Evolutionary conservation across 92 coral and sea anemone genomes (phyloP).

Genomic region (Epizoanthus scotinus): DNA sequence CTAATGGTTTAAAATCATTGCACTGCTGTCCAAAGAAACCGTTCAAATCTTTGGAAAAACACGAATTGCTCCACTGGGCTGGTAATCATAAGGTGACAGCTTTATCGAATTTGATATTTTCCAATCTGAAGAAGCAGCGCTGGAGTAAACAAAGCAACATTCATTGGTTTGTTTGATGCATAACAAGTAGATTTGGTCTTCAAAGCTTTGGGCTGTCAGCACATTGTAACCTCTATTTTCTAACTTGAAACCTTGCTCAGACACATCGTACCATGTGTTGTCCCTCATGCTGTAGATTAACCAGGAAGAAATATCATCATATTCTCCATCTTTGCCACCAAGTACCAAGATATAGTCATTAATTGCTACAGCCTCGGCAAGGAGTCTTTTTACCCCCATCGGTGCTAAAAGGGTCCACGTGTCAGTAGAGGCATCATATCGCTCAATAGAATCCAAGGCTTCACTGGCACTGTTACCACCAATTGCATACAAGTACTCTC

Average conservation of each 20-base stretch:
- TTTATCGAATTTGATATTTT: slow-evolving; percentile 1
- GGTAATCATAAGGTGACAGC: background rate
- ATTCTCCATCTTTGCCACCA: background rate
- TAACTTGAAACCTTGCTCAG: background rate
- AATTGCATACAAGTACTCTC: slow-evolving; percentile 3
- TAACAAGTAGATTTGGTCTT: slow-evolving; percentile 21
- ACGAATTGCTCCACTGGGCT: slow-evolving; percentile 1
- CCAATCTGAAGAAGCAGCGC: background rate
- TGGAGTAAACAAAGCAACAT: slow-evolving; percentile 19
- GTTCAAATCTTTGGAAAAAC: background rate
- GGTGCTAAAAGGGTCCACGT: slow-evolving; percentile 16
- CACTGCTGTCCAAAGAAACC: background rate
- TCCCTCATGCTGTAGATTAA: slow-evolving; percentile 6
- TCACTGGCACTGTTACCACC: background rate
- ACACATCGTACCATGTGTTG: background rate
- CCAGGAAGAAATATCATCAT: background rate
- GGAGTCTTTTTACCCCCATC: slow-evolving; percentile 5
- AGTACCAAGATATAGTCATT: slow-evolving; percentile 3
- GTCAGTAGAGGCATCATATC: background rate
- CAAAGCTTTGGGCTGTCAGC: background rate
- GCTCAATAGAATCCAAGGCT: slow-evolving; percentile 4
- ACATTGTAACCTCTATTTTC: background rate
- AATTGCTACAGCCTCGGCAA: slow-evolving; percentile 8
- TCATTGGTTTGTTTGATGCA: background rate
- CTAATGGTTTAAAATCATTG: background rate